Percentiles rank a stretch among this genome's conserved stretches.
Conservation (phyloP, 2,113 vertebrate genomes). For the Smithornis capensis region DNA sequence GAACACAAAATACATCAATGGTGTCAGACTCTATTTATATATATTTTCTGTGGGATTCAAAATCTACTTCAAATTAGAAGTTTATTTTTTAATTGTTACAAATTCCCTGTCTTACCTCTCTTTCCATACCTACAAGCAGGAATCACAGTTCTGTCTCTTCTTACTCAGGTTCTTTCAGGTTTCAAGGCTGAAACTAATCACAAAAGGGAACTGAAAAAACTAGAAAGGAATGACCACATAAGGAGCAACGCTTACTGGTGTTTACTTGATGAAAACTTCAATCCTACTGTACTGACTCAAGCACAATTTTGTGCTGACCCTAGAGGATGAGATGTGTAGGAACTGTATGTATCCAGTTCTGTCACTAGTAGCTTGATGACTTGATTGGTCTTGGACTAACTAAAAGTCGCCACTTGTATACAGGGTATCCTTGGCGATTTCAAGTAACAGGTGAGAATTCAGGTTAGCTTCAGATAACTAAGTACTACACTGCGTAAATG, state of each 20-base stretch:
- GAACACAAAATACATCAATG: not conserved
- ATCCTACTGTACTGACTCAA: not conserved
- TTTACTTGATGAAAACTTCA: not conserved
- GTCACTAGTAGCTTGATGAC: not conserved
- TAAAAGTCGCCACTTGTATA: not conserved
- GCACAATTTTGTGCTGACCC: not conserved
- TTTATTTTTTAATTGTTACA: not conserved
- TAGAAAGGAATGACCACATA: not conserved
- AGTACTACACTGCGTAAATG: not conserved
- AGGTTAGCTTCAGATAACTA: not conserved
- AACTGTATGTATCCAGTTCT: not conserved
- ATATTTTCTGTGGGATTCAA: not conserved
- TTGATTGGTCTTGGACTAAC: not conserved
- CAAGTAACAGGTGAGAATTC: not conserved
- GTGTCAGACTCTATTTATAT: not conserved
- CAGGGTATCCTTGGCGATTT: not conserved
- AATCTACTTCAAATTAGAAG: not conserved
- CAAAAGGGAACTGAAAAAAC: not conserved
- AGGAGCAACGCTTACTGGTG: not conserved
- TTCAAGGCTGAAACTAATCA: not conserved
- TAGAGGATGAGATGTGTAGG: not conserved
- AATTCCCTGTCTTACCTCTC: not conserved
- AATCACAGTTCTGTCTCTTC: rapidly evolving
- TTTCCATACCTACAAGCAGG: not conserved
- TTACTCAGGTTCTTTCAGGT: not conserved